These are phyloP conservation scores for Gobio gobio DNA, from an alignment of 2,113 vertebrate genomes.

Conservation along the genomic window DNA sequence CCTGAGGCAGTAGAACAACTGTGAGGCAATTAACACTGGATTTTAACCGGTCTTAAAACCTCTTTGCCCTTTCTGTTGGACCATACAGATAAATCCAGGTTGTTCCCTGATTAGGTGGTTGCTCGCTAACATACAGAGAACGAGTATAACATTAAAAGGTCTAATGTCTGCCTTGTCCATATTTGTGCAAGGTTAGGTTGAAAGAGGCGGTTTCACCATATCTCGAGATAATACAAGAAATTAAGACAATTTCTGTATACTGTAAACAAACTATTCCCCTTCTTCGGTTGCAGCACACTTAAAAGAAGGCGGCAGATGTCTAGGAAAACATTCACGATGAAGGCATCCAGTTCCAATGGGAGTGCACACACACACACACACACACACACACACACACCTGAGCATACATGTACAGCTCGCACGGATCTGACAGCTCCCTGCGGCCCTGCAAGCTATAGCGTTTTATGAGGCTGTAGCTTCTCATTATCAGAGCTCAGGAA, in stretches of 20 bases:
- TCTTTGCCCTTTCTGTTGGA: background rate
- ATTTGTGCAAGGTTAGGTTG: background rate
- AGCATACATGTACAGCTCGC: background rate
- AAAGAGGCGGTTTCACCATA: background rate
- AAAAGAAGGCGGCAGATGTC: background rate
- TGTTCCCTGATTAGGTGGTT: too few species aligned
- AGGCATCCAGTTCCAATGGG: background rate
- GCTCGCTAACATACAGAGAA: background rate
- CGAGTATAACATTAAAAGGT: background rate
- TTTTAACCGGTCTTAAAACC: conserved; percentile 14
- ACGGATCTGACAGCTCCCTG: conserved; percentile 42
- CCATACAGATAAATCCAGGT: background rate
- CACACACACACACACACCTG: background rate
- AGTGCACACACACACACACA: background rate
- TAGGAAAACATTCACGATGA: background rate
- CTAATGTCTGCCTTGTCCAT: background rate
- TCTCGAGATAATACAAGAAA: background rate
- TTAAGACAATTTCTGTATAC: background rate
- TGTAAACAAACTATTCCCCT: background rate
- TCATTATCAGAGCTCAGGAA: conserved; percentile 52
- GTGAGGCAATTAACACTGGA: background rate
- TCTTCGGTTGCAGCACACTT: background rate
- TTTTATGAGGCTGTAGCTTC: conserved; percentile 56
- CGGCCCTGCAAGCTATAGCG: conserved; percentile 50
- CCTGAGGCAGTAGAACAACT: background rate